These are phyloP conservation scores for Merodon equestris DNA, from an alignment of 2,888 invertebrate species.

Conservation along the genomic window DNA sequence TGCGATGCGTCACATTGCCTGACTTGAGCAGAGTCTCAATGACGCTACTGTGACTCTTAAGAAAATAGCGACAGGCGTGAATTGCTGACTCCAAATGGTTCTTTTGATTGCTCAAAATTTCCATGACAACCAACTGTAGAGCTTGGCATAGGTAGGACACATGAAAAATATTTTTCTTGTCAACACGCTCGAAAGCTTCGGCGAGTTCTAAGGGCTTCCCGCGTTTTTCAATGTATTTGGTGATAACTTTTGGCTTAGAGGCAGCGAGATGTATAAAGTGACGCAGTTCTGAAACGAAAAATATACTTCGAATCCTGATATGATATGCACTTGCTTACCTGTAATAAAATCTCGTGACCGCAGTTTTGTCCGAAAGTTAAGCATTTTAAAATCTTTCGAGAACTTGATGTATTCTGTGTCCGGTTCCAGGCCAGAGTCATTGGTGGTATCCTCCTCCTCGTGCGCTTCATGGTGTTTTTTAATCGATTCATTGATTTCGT, in stretches of 20 bases:
- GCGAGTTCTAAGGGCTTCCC: conserved; percentile 86
- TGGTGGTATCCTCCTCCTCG: conserved; percentile 69
- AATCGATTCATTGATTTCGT: not conserved
- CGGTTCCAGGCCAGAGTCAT: conserved; percentile 72
- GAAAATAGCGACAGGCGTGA: conserved; percentile 85
- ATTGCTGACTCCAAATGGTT: conserved; percentile 82
- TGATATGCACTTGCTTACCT: conserved; percentile 78
- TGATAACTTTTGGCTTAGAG: conserved; percentile 80
- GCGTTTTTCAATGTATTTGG: conserved; percentile 84
- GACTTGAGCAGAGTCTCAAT: conserved; percentile 85
- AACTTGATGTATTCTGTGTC: conserved; percentile 70
- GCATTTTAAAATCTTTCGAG: conserved; percentile 80
- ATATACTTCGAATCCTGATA: not conserved
- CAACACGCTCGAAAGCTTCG: conserved; percentile 82
- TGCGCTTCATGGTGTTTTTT: not conserved
- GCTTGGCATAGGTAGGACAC: conserved; percentile 83
- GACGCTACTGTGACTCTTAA: conserved; percentile 83
- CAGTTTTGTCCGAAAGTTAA: conserved; percentile 82
- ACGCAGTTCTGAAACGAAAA: conserved; percentile 80
- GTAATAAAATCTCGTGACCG: conserved; percentile 80
- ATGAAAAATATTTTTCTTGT: conserved; percentile 82
- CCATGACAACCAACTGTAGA: conserved; percentile 84
- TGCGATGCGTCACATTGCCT: conserved; percentile 81
- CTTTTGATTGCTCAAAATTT: conserved; percentile 83
- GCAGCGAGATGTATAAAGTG: conserved; percentile 83